These are phyloP conservation scores for Macrophya alboannulata DNA, from an alignment of 2,888 invertebrate genomes.

Conservation along the genomic window DNA sequence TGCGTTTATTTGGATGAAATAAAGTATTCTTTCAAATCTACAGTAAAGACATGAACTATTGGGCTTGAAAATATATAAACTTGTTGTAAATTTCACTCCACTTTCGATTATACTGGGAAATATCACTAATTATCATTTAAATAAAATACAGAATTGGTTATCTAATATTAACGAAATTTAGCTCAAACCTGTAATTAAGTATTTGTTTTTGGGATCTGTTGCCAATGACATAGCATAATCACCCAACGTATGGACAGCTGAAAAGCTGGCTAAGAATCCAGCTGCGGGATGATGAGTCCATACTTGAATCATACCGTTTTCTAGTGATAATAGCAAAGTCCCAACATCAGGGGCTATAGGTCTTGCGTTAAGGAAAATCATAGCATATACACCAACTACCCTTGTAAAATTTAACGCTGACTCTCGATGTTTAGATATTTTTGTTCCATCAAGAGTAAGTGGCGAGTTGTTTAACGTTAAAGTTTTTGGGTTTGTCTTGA, in stretches of 20 bases:
- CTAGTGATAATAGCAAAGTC: constrained; percentile 87
- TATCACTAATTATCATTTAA: background rate
- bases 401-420: constrained; percentile 73
- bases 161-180: background rate
- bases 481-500: background rate
- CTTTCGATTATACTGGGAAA: background rate
- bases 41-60: background rate
- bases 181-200: constrained; percentile 86
- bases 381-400: constrained; percentile 84
- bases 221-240: constrained; percentile 87
- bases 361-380: constrained; percentile 86
- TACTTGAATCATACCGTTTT: constrained; percentile 89
- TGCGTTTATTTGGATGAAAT: background rate
- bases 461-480: background rate
- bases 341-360: constrained; percentile 82
- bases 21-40: background rate
- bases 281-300: constrained; percentile 92
- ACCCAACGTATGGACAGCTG: constrained; percentile 86
- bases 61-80: background rate
- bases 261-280: constrained; percentile 87
- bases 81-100: background rate
- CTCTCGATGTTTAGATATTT: constrained; percentile 54
- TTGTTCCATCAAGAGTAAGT: background rate
- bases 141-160: background rate
- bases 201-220: constrained; percentile 87